Conservation (phyloP, 2,113 vertebrate genomes). For the Oceanites oceanicus region DNA sequence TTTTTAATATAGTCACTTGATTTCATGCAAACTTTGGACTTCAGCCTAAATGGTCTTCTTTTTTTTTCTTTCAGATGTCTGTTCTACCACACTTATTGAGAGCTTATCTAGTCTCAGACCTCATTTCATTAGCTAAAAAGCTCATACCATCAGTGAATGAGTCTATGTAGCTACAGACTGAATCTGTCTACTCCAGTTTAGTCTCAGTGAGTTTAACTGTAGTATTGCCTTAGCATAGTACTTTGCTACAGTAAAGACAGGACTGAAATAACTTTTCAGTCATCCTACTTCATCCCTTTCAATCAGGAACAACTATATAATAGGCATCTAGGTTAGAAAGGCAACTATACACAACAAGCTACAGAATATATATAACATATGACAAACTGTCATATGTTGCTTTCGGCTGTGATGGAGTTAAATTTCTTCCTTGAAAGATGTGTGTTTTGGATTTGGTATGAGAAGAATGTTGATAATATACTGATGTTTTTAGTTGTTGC, state of each 20-base stretch:
- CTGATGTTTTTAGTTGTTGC: too few relatives aligned
- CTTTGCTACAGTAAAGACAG: background rate
- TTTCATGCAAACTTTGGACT: background rate
- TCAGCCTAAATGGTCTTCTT: too few relatives aligned
- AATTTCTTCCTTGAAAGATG: too few relatives aligned
- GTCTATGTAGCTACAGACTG: background rate
- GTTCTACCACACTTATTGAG: background rate
- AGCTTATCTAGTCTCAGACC: background rate
- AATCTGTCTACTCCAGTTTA: background rate
- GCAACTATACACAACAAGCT: rapidly evolving
- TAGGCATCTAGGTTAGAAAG: background rate
- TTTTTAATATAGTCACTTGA: background rate
- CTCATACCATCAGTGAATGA: background rate
- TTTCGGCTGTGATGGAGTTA: too few relatives aligned
- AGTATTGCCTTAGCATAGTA: too few relatives aligned
- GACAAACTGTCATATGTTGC: too few relatives aligned
- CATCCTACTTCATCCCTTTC: background rate
- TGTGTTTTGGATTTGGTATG: too few relatives aligned
- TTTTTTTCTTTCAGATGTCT: background rate
- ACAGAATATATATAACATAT: background rate
- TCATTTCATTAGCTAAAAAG: background rate
- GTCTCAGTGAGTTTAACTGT: rapidly evolving
- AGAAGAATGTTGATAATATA: too few relatives aligned
- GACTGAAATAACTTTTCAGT: background rate
- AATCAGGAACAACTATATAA: background rate